Conservation (phyloP, 2,113 vertebrate genomes). For the Rattus rattus region DNA sequence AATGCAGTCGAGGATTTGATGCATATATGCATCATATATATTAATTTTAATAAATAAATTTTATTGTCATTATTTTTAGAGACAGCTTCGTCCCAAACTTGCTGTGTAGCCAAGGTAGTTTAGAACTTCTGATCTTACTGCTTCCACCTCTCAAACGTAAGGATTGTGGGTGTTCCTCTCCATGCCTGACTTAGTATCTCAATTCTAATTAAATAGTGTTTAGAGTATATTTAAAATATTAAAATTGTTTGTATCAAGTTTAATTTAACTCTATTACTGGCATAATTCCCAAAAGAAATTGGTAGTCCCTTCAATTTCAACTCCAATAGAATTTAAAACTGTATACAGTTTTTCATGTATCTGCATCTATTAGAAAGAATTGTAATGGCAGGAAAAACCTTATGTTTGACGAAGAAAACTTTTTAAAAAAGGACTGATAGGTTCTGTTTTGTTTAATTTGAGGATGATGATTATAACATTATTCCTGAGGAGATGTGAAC, state of each 20-base stretch:
- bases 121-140: neutral
- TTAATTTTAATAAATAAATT: slow-evolving; percentile 41
- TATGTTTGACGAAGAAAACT: slow-evolving; percentile 2
- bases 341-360: slow-evolving; percentile 1
- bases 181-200: neutral
- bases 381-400: neutral
- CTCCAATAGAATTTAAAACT: neutral
- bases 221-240: slow-evolving; percentile 3
- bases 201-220: slow-evolving; percentile 31
- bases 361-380: slow-evolving; percentile 11
- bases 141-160: neutral
- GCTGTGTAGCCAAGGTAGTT: neutral
- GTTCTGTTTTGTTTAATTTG: slow-evolving; percentile 5
- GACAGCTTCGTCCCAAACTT: neutral
- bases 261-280: slow-evolving; percentile 22
- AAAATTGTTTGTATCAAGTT: slow-evolving; percentile 34
- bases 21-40: neutral
- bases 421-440: neutral
- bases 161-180: neutral
- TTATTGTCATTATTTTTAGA: neutral
- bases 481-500: neutral
- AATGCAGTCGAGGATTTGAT: slow-evolving; percentile 30
- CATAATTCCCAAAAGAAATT: neutral
- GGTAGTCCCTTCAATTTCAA: slow-evolving; percentile 6
- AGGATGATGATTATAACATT: neutral